Percentiles rank a stretch among this genome's conserved stretches.
Evolutionary conservation across 2,797 vertebrate species (phyloP).

Genomic region (Sebastes flavidus): DNA sequence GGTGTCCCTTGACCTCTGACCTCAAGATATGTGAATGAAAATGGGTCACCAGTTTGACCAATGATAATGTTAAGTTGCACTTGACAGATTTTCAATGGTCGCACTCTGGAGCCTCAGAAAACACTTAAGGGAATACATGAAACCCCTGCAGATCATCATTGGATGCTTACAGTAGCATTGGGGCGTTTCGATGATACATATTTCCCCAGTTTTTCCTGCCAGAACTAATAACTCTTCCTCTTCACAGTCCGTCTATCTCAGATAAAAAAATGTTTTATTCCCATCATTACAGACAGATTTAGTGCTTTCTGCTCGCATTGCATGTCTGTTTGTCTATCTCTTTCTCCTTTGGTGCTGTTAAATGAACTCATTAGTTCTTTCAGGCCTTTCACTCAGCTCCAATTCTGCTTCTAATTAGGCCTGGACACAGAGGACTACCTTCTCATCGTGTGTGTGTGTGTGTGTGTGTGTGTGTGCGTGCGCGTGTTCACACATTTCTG

Average conservation of each 20-base stretch:
- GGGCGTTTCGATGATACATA: neutral
- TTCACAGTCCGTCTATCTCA: neutral
- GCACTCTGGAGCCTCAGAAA: neutral
- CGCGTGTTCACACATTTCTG: neutral
- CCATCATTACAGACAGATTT: neutral
- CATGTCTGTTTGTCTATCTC: neutral
- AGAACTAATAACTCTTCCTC: conserved; percentile 8
- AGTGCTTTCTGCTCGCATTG: neutral
- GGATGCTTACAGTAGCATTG: neutral
- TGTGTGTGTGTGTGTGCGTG: neutral
- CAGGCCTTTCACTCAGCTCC: conserved; percentile 55
- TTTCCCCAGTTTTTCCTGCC: neutral
- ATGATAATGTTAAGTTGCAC: neutral
- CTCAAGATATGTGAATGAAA: too few relatives aligned
- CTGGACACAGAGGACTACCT: conserved; percentile 61
- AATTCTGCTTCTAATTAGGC: conserved; percentile 71
- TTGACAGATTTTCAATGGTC: too few relatives aligned
- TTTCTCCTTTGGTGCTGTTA: conserved; percentile 21
- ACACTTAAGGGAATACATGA: neutral
- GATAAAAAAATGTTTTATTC: neutral
- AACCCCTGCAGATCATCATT: neutral
- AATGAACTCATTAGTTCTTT: conserved; percentile 64
- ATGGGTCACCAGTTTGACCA: too few relatives aligned
- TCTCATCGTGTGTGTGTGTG: neutral
- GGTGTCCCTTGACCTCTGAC: neutral